Conservation (phyloP, 2,888 invertebrate genomes). For the Calliopum simillimum region DNA sequence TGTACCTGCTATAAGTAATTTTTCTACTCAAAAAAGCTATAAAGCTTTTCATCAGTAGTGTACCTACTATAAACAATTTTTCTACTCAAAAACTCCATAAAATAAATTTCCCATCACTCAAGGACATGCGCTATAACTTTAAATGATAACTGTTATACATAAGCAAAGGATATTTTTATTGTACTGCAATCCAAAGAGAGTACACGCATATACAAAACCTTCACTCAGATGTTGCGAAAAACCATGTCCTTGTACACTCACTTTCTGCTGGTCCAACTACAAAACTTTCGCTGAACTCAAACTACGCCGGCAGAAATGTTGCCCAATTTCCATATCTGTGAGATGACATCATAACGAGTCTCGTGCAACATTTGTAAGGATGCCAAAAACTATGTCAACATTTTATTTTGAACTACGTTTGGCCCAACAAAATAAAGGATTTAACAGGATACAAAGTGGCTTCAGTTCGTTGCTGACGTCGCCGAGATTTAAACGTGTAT, state of each 20-base stretch:
- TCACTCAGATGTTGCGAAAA: no score
- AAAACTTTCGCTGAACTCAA: not conserved
- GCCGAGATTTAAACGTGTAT: slow-evolving; percentile 57
- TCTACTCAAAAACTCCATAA: not conserved
- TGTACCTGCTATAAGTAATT: no score
- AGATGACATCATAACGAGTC: slow-evolving; percentile 34
- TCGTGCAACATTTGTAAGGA: slow-evolving; percentile 17
- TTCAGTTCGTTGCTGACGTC: slow-evolving; percentile 59
- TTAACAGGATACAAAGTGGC: slow-evolving; percentile 53
- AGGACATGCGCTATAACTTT: not conserved
- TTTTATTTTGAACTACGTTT: slow-evolving; percentile 42
- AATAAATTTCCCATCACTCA: not conserved
- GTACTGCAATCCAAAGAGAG: no score
- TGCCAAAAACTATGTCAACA: slow-evolving; percentile 30
- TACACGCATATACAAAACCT: no score
- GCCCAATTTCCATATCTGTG: not conserved
- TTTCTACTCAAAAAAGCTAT: no score
- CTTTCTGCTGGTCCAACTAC: not conserved
- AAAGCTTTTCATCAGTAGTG: no score
- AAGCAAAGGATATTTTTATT: not conserved
- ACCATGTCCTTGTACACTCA: no score
- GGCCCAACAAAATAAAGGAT: slow-evolving; percentile 55
- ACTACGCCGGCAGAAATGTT: not conserved
- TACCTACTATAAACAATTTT: no score
- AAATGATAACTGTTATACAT: slow-evolving; percentile 5